Conservation (phyloP, 1,140 invertebrate genomes). For the Uloborus diversus region DNA sequence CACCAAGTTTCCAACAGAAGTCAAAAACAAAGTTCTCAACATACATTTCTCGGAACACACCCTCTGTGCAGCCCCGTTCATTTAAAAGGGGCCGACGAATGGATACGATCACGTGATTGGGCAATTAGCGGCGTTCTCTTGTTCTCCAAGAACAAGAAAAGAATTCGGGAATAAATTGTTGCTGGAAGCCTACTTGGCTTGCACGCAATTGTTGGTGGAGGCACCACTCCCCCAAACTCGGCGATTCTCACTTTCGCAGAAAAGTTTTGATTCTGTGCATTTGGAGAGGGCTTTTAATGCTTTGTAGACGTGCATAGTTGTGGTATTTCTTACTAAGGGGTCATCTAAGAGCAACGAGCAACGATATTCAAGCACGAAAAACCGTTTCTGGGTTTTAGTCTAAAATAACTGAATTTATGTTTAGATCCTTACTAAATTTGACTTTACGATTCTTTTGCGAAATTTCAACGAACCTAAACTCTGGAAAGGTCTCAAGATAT, state of each 20-base stretch:
- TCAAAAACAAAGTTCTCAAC: not conserved
- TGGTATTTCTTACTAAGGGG: not conserved
- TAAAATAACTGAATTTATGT: too few species aligned
- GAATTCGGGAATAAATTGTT: slow-evolving; percentile 29
- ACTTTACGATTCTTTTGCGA: too few species aligned
- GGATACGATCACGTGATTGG: slow-evolving; percentile 37
- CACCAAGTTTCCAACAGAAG: not conserved
- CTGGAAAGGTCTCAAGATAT: too few species aligned
- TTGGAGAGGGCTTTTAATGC: not conserved
- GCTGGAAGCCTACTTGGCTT: not conserved
- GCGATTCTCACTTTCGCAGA: not conserved
- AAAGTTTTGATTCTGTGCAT: not conserved
- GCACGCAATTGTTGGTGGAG: not conserved
- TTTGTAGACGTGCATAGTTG: not conserved
- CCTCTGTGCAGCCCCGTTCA: too few species aligned
- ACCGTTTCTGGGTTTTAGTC: too few species aligned
- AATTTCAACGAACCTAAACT: too few species aligned
- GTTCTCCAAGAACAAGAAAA: not conserved
- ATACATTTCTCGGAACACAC: too few species aligned
- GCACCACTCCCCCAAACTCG: slow-evolving; percentile 1
- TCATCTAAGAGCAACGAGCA: too few species aligned
- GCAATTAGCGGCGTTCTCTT: slow-evolving; percentile 1
- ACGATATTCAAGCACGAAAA: too few species aligned
- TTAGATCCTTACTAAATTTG: too few species aligned
- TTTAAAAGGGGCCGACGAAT: not conserved